Percentiles rank a stretch among this genome's conserved stretches.
Evolutionary conservation across 2,888 invertebrate genomes (phyloP).

Genomic region (Andrena camellia): DNA sequence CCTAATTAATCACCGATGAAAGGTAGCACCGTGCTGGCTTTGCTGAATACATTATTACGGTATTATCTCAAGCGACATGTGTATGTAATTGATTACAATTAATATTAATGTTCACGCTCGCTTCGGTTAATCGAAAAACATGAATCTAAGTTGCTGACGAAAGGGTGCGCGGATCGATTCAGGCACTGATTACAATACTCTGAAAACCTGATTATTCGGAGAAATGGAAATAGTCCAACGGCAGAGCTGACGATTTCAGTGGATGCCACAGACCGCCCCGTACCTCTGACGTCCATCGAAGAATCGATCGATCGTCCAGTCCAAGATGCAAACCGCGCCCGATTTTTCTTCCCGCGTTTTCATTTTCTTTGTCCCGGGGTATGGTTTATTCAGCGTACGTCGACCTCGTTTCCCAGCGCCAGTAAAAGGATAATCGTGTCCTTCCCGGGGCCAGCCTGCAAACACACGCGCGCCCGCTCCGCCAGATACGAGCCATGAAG

Average conservation of each 20-base stretch:
- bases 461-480: slow-evolving; percentile 58
- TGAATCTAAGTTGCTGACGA: too few relatives aligned
- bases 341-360: slow-evolving; percentile 57
- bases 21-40: not conserved
- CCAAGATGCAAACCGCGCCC: slow-evolving; percentile 42
- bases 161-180: too few relatives aligned
- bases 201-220: too few relatives aligned
- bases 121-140: too few relatives aligned
- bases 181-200: too few relatives aligned
- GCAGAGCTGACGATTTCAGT: too few relatives aligned
- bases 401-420: slow-evolving; percentile 73
- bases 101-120: too few relatives aligned
- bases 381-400: slow-evolving; percentile 79
- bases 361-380: slow-evolving; percentile 64
- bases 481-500: slow-evolving; percentile 71
- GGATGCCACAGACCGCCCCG: not conserved
- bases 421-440: slow-evolving; percentile 80
- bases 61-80: too few relatives aligned
- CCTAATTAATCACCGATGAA: not conserved
- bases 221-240: too few relatives aligned
- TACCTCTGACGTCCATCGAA: not conserved
- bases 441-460: slow-evolving; percentile 54
- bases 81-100: too few relatives aligned
- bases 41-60: not conserved
- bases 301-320: slow-evolving; percentile 8